These are phyloP conservation scores for Standfussiana lucernea DNA, from an alignment of 2,888 invertebrate species.

Conservation along the genomic window DNA sequence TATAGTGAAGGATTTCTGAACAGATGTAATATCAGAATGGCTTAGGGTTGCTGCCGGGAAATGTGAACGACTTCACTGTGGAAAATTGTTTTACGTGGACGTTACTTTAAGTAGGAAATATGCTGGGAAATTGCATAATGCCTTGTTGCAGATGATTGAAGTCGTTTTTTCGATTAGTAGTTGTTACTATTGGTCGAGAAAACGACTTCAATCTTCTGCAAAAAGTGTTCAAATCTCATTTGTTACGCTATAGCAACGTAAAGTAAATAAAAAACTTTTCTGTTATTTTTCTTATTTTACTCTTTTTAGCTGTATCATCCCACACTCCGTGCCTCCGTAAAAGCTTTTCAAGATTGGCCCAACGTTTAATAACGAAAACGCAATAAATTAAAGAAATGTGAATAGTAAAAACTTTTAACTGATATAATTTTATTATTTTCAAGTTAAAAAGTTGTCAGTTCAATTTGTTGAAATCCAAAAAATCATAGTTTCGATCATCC, in stretches of 20 bases:
- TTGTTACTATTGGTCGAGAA: neutral
- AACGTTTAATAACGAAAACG: neutral
- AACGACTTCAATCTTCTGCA: no score
- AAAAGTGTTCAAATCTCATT: no score
- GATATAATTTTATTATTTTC: neutral
- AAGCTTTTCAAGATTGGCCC: neutral
- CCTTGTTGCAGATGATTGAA: neutral
- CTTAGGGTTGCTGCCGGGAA: conserved; percentile 42
- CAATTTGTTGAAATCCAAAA: neutral
- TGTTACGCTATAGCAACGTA: neutral
- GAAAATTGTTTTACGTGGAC: conserved; percentile 18
- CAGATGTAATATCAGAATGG: conserved; percentile 66
- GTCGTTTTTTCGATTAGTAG: neutral
- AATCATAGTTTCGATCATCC: neutral
- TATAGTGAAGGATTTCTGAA: conserved; percentile 74
- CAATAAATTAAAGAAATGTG: no score
- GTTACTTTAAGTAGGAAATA: neutral
- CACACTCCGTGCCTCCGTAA: no score
- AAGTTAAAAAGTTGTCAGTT: neutral
- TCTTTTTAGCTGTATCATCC: no score
- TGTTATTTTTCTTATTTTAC: no score
- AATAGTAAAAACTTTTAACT: neutral
- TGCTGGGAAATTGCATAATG: neutral
- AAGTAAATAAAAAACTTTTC: neutral
- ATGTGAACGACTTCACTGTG: conserved; percentile 11